phyloP scores from a whole-genome alignment of 2,888 invertebrate species.

The Hetaerina titia region DNA sequence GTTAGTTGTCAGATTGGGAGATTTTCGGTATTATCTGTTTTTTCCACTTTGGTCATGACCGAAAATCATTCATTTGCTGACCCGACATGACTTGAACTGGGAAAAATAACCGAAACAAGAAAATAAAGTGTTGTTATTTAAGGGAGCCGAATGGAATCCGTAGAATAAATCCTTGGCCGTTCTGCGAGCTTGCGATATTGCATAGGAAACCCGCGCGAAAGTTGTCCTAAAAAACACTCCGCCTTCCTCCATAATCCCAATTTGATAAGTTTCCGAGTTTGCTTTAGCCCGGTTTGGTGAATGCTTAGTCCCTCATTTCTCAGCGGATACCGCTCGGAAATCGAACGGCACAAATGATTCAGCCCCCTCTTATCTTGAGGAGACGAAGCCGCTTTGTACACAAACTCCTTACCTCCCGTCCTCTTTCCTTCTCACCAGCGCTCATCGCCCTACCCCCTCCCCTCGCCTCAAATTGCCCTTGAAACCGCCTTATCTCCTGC shows the following conservation, averaged over 20 bases:
- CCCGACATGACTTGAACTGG: too few species aligned
- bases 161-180: background rate
- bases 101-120: too few species aligned
- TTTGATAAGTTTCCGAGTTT: background rate
- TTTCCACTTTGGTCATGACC: too few species aligned
- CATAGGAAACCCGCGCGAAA: background rate
- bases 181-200: background rate
- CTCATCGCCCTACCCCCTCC: too few species aligned
- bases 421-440: too few species aligned
- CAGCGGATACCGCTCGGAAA: background rate
- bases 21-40: too few species aligned
- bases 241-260: background rate
- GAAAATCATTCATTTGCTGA: too few species aligned
- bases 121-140: too few species aligned
- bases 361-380: background rate
- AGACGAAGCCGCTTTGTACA: background rate
- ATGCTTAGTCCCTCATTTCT: background rate
- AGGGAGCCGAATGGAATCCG: too few species aligned
- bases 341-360: slow-evolving; percentile 6
- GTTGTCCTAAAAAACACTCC: background rate
- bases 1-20: too few species aligned
- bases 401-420: background rate
- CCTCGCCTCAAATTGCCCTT: background rate
- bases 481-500: background rate
- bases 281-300: background rate